phyloP scores from a whole-genome alignment of 1,140 invertebrate genomes.

The Drosophila kurseongensis region DNA sequence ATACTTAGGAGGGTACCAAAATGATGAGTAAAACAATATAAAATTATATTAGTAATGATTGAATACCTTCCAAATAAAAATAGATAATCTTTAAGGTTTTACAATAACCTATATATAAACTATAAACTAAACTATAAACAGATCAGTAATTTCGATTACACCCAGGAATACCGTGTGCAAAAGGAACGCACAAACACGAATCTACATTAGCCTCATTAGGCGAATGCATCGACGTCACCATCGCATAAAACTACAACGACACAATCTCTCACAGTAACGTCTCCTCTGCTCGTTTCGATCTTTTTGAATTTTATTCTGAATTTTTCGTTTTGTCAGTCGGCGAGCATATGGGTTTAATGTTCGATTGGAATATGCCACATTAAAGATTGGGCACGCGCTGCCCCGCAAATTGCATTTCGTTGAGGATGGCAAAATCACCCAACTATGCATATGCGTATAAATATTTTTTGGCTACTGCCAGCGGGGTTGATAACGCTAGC shows the following conservation, averaged over 20 bases:
- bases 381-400: slow-evolving; percentile 66
- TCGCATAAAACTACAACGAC: slow-evolving; percentile 36
- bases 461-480: slow-evolving; percentile 22
- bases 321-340: slow-evolving; percentile 25
- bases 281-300: slow-evolving; percentile 17
- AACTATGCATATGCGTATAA: slow-evolving; percentile 21
- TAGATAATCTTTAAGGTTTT: too few relatives aligned
- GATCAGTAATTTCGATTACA: too few relatives aligned
- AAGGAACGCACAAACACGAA: slow-evolving; percentile 39
- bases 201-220: slow-evolving; percentile 64
- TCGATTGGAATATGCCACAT: slow-evolving; percentile 67
- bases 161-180: neutral
- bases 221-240: slow-evolving; percentile 39
- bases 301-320: slow-evolving; percentile 13
- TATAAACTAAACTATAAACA: neutral
- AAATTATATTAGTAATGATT: too few relatives aligned
- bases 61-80: too few relatives aligned
- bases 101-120: too few relatives aligned
- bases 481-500: slow-evolving; percentile 28
- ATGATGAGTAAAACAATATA: too few relatives aligned
- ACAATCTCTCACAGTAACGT: slow-evolving; percentile 35
- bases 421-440: slow-evolving; percentile 30
- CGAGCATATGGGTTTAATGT: slow-evolving; percentile 44
- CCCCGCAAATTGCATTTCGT: slow-evolving; percentile 61
- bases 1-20: too few relatives aligned